Evolutionary conservation across 2,888 invertebrate genomes (phyloP), one percentile per base, ranked within the genome.

Genomic region (Rhogogaster chlorosoma): DNA sequence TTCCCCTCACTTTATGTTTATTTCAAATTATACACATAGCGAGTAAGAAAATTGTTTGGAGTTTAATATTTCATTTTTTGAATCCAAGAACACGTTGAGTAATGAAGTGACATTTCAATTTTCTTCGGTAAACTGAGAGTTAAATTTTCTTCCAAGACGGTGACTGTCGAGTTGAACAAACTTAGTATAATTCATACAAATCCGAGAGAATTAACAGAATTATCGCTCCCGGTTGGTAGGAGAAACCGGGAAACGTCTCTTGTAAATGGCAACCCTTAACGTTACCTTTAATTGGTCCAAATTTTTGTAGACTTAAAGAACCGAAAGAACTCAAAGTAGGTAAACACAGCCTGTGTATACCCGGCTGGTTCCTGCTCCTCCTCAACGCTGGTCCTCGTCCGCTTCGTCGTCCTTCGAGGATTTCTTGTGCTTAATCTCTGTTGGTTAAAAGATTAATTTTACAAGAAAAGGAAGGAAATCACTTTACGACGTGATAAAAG

Each of bases 221-320:
- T 73, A 73, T 42, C 71, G 71, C 26, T n/a, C 0, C 38, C 22
- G 26, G 71, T 10, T 38, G 18, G 38, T 71, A 9, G 18, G 15
- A 22, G 42, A 9, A 38, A 38, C 71, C 38, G 7, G 38, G 42
- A 71, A 71, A 71, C 22, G 22, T 32, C 32, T 12, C 67, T 29
- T 36, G 71, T 22, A 71, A 42, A n/a, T 26, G 2, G 71, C 15
- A 10, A 18, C 71, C 38, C 38, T 71, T 7, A 71, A n/a, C 71
- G 71, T 71, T 71, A 71, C 22, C 71, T 71, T 71, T 71, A 71
- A 71, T 71, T 71, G 71, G 71, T 71, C n/a, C 42, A 71, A 71
- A 71, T 71, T 71, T 71, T 42, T 71, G 38, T 42, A 71, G 10
- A 71, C 71, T 26, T 9, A 38, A 71, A 71, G 71, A 70, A 70